phyloP scores from a whole-genome alignment of 2,888 invertebrate genomes.

The Elmis aenea region DNA sequence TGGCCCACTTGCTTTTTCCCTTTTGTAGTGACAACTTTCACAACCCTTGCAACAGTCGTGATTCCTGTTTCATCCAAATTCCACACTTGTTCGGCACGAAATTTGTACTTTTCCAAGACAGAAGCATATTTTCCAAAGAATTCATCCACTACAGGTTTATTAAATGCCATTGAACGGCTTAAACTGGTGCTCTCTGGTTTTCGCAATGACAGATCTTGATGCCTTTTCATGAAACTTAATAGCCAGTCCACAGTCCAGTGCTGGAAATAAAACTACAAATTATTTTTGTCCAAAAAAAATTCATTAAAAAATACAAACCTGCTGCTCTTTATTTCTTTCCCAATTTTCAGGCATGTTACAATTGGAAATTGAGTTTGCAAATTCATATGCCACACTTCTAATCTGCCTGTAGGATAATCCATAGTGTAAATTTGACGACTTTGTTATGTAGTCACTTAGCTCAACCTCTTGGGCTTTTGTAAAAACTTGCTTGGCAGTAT shows the following conservation, averaged over 20 bases:
- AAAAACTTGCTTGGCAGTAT: conserved; percentile 5
- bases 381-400: not conserved
- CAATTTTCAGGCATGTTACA: not conserved
- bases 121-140: conserved; percentile 14
- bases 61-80: conserved; percentile 13
- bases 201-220: conserved; percentile 6
- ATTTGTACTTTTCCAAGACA: conserved; percentile 10
- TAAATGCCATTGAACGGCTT: conserved; percentile 18
- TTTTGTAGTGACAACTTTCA: conserved; percentile 9
- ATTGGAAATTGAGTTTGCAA: not conserved
- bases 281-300: not conserved
- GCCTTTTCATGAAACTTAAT: conserved; percentile 3
- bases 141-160: conserved; percentile 12
- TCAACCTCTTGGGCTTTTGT: not conserved
- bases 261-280: not conserved
- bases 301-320: too few species aligned
- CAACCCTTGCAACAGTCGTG: conserved; percentile 11
- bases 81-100: conserved; percentile 6
- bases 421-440: conserved; percentile 2
- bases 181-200: conserved; percentile 13
- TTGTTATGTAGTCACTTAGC: not conserved
- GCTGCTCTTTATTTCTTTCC: too few species aligned
- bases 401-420: conserved; percentile 1
- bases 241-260: conserved; percentile 10
- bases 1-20: conserved; percentile 12